These are phyloP conservation scores for Phenacoccus solenopsis DNA, from an alignment of 1,140 invertebrate species.

Conservation along the genomic window DNA sequence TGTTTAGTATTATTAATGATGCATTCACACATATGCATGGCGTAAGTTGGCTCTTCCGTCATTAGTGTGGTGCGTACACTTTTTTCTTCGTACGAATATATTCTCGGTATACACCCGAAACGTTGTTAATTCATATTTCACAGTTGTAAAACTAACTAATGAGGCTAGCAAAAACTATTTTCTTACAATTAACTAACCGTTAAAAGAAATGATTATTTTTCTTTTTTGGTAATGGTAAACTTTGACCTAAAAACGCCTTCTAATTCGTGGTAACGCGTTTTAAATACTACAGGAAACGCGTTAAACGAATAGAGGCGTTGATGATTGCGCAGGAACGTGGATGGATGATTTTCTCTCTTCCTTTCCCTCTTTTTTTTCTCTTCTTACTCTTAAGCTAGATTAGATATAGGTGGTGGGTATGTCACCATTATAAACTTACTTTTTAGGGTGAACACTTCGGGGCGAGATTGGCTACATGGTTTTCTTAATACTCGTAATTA, in stretches of 20 bases:
- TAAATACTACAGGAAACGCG: too few species aligned
- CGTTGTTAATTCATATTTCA: slow-evolving; percentile 16
- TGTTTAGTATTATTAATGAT: slow-evolving; percentile 15
- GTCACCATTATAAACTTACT: too few species aligned
- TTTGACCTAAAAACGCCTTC: background rate
- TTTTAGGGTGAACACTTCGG: too few species aligned
- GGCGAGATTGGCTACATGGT: too few species aligned
- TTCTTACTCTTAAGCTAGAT: too few species aligned
- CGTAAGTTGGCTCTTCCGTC: slow-evolving; percentile 11
- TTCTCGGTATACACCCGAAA: background rate
- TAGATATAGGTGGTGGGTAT: too few species aligned
- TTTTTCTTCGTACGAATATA: background rate
- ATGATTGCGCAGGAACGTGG: too few species aligned
- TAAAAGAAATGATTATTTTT: slow-evolving; percentile 13
- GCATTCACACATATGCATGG: slow-evolving; percentile 9
- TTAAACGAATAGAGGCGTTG: too few species aligned
- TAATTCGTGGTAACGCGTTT: too few species aligned
- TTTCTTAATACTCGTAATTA: too few species aligned
- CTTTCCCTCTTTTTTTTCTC: too few species aligned
- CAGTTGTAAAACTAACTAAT: slow-evolving; percentile 17
- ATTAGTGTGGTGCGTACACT: background rate
- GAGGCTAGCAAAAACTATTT: slow-evolving; percentile 14
- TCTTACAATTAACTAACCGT: slow-evolving; percentile 18
- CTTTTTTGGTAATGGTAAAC: slow-evolving; percentile 1
- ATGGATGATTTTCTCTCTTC: too few species aligned